Conservation (phyloP, 2,888 invertebrate genomes). For the Cybosia mesomella region DNA sequence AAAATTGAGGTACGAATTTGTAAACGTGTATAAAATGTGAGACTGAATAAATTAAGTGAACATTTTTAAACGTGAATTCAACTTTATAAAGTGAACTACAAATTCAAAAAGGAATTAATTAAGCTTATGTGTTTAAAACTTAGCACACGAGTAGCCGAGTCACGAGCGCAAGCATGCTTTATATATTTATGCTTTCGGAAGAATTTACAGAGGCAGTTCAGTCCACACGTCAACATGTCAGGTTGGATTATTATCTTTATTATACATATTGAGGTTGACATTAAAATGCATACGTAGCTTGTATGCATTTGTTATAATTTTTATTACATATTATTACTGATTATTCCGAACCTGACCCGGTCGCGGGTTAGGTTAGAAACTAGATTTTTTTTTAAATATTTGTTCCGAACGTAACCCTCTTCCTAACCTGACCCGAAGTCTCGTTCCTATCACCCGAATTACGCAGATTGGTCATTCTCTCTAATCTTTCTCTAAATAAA, state of each 20-base stretch:
- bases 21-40: slow-evolving; percentile 40
- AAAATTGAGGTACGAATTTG: slow-evolving; percentile 18
- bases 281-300: too few relatives aligned
- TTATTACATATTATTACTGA: too few relatives aligned
- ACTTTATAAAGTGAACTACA: slow-evolving; percentile 60
- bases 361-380: too few relatives aligned
- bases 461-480: too few relatives aligned
- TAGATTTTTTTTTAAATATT: too few relatives aligned
- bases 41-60: slow-evolving; percentile 40
- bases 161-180: slow-evolving; percentile 55
- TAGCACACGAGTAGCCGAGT: slow-evolving; percentile 66
- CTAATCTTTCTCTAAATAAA: too few relatives aligned
- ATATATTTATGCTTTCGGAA: slow-evolving; percentile 62
- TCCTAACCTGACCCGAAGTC: too few relatives aligned
- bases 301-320: neutral
- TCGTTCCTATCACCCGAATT: too few relatives aligned
- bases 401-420: too few relatives aligned
- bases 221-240: slow-evolving; percentile 53
- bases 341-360: too few relatives aligned
- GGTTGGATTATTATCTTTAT: slow-evolving; percentile 52
- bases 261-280: slow-evolving; percentile 27
- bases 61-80: slow-evolving; percentile 46
- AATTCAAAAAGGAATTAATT: slow-evolving; percentile 74
- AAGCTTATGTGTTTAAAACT: slow-evolving; percentile 71
- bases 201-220: slow-evolving; percentile 59